Base-by-base conservation (phyloP, 2,113 vertebrate species). In the Forbesichthys agassizii region DNA sequence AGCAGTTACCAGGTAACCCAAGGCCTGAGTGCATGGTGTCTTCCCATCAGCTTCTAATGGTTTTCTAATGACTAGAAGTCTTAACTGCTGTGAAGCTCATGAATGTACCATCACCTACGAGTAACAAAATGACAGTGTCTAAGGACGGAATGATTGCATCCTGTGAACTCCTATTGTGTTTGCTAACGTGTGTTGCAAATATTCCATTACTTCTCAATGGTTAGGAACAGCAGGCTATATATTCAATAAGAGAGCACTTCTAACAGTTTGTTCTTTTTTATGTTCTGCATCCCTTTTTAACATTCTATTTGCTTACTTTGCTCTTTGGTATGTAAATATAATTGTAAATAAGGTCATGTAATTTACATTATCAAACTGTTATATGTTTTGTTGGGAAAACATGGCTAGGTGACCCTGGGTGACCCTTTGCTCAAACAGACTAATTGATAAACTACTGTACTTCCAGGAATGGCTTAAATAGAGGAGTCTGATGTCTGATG, bases 1-100 rank as follows among this genome's bases (percentile, higher is more conserved):
- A 91, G 70, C 90, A 90, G 81, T 85, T 88, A 68, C 90, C 82
- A 93, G 92, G 92, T 93, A 92, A 92, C 82, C 64, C 63, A 8
- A 74, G 84, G 66, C 73, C 76, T 51, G 51, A 74, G 33, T 88
- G 88, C 87, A 91, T 88, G 87, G 66, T 54, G 77, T 79, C 73
- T 75, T 74, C 67, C 63, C 11, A 57, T 55, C 73, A 73, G 71
- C 64, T 66, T 56, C 33, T 75, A 9, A 61, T 73, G 60, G 42
- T 16, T 63, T 69, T 74, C 72, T 71, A 71, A 81, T 71, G 47
- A 49, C 62, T 77, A 58, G 42, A 9, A 48, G 58, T 61, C 55
- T 20, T 48, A 49, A 14, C 63, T 64, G 61, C 62, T 51, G 5
- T 48, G n/a, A 63, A 42, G n/a, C 33, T 76, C 33, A 53, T 63